Percentiles rank a stretch among this genome's conserved stretches.
phyloP scores from a whole-genome alignment of 1,140 invertebrate genomes.

The Polypedilum vanderplanki region DNA sequence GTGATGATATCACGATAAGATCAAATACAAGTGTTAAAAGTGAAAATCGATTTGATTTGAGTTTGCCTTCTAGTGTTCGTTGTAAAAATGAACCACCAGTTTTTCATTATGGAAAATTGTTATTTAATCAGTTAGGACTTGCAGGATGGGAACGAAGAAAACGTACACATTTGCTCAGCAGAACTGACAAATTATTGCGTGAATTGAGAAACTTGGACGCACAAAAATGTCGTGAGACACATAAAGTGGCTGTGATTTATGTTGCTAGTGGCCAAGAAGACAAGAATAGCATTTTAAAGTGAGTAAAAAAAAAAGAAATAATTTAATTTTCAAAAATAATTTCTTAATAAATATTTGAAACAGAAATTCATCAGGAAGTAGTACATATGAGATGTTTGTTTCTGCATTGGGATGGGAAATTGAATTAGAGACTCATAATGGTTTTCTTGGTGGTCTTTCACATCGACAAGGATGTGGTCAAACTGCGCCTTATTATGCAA shows the following conservation, averaged over 20 bases:
- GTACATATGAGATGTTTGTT: constrained; percentile 91
- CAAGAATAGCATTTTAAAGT: constrained; percentile 80
- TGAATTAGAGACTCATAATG: constrained; percentile 89
- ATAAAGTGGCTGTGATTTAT: constrained; percentile 99
- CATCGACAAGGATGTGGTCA: constrained; percentile 83
- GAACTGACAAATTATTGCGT: constrained; percentile 82
- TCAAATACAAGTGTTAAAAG: background rate
- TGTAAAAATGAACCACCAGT: constrained; percentile 36
- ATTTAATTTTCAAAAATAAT: too few species aligned
- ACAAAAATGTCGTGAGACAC: constrained; percentile 89
- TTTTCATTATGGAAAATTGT: constrained; percentile 77
- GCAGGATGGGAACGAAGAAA: constrained; percentile 81
- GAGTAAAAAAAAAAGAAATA: constrained; percentile 31
- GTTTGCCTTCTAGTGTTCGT: background rate
- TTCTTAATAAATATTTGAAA: constrained; percentile 31
- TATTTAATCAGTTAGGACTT: constrained; percentile 85
- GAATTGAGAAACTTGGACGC: constrained; percentile 89
- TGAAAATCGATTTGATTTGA: background rate
- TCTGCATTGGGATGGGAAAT: constrained; percentile 93
- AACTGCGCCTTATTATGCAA: constrained; percentile 94
- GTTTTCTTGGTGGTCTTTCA: constrained; percentile 94
- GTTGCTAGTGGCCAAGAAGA: constrained; percentile 95
- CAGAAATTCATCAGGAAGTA: constrained; percentile 71
- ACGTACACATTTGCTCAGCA: constrained; percentile 78
- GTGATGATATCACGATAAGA: background rate